These are phyloP conservation scores for Catocala nupta DNA, from an alignment of 2,888 invertebrate species.

Conservation along the genomic window DNA sequence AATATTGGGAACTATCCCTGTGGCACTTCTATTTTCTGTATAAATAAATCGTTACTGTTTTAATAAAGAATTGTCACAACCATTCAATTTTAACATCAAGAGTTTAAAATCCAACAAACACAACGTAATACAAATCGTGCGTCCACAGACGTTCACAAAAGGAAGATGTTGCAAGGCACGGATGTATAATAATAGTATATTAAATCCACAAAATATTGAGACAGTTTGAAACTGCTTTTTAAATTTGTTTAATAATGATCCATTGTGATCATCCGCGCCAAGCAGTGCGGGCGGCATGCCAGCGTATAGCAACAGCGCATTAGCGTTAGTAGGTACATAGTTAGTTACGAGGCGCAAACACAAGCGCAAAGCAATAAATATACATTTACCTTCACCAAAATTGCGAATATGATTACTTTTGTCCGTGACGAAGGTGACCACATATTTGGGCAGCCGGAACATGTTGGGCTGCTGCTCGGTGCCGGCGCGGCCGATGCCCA, in stretches of 20 bases:
- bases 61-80: slow-evolving; percentile 7
- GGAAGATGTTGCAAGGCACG: slow-evolving; percentile 61
- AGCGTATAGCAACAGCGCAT: slow-evolving; percentile 68
- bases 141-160: slow-evolving; percentile 52
- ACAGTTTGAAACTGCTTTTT: slow-evolving; percentile 24
- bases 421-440: slow-evolving; percentile 88
- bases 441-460: slow-evolving; percentile 89
- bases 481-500: slow-evolving; percentile 76
- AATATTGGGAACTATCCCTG: too few relatives aligned
- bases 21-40: neutral
- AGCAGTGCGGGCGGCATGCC: slow-evolving; percentile 66
- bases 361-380: slow-evolving; percentile 84
- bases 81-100: slow-evolving; percentile 7
- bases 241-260: slow-evolving; percentile 35
- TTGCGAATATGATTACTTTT: slow-evolving; percentile 88
- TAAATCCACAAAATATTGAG: slow-evolving; percentile 18
- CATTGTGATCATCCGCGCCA: slow-evolving; percentile 61
- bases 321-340: slow-evolving; percentile 73
- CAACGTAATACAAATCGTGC: slow-evolving; percentile 49
- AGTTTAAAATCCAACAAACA: slow-evolving; percentile 34
- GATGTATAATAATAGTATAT: slow-evolving; percentile 44
- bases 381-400: slow-evolving; percentile 89
- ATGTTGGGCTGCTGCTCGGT: slow-evolving; percentile 85
- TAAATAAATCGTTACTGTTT: neutral
- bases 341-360: slow-evolving; percentile 78